Evolutionary conservation across 1,140 invertebrate species (phyloP).

Genomic region (Drosophila ogumai): DNA sequence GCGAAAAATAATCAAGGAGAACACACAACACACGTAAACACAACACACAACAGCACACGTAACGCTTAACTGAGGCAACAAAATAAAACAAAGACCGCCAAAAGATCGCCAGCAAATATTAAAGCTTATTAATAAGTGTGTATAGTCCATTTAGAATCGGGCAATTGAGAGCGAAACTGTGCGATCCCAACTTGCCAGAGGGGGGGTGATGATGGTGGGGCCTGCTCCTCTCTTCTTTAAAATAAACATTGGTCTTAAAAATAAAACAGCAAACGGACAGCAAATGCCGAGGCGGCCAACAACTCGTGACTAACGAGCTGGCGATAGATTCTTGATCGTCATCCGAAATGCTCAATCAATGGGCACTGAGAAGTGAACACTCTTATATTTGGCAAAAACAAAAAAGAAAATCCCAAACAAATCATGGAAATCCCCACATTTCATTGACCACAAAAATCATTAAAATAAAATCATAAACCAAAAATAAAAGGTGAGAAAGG

Average conservation of each 20-base stretch:
- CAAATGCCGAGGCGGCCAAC: conserved; percentile 47
- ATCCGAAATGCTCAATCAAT: conserved; percentile 8
- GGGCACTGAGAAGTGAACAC: background rate
- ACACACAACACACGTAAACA: conserved; percentile 43
- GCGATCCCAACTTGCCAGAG: conserved; percentile 3
- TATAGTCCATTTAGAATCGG: conserved; percentile 55
- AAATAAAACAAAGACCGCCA: conserved; percentile 36
- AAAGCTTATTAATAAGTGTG: conserved; percentile 78
- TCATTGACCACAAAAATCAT: background rate
- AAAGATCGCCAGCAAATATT: conserved; percentile 49
- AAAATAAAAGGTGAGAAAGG: background rate
- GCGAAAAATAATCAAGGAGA: conserved; percentile 33
- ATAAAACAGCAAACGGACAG: conserved; percentile 33
- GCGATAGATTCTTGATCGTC: conserved; percentile 46
- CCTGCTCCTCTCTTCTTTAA: conserved; percentile 50
- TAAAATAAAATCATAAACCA: background rate
- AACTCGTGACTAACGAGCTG: conserved; percentile 72
- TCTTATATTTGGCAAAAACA: background rate
- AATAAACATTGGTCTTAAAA: conserved; percentile 68
- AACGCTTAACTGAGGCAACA: conserved; percentile 41
- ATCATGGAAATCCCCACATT: background rate
- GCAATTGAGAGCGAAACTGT: conserved; percentile 11
- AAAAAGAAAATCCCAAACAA: background rate
- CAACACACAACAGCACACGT: conserved; percentile 21
- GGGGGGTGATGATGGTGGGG: background rate